phyloP scores from a whole-genome alignment of 2,113 vertebrate species.

The Xiphorhynchus elegans region DNA sequence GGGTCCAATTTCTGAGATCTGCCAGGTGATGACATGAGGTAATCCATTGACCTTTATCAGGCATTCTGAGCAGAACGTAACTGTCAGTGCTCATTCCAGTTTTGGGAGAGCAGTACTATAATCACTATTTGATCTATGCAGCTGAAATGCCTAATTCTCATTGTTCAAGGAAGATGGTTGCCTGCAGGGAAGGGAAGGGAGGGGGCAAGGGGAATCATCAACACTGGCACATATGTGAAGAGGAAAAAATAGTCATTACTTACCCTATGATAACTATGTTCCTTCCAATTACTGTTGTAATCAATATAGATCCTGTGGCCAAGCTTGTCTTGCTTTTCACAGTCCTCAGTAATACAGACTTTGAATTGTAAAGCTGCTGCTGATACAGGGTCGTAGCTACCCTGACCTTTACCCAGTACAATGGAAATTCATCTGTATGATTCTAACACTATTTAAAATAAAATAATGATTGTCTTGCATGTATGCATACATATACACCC shows the following conservation, averaged over 20 bases:
- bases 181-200: conserved; percentile 23
- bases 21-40: conserved; percentile 53
- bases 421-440: conserved; percentile 25
- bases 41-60: conserved; percentile 58
- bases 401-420: conserved; percentile 38
- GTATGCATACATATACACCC: neutral
- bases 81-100: neutral
- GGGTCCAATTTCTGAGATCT: conserved; percentile 34
- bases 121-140: conserved; percentile 48
- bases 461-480: neutral
- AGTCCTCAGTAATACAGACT: conserved; percentile 27
- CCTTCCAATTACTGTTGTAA: conserved; percentile 60
- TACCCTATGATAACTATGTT: conserved; percentile 59
- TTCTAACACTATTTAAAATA: conserved; percentile 33
- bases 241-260: conserved; percentile 54
- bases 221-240: conserved; percentile 49
- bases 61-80: neutral
- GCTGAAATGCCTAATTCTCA: conserved; percentile 39
- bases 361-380: conserved; percentile 52
- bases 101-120: conserved; percentile 23
- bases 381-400: conserved; percentile 33
- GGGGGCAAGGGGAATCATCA: conserved; percentile 15
- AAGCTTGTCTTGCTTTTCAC: conserved; percentile 54
- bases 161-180: conserved; percentile 20
- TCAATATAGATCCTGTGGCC: conserved; percentile 63